Conservation (phyloP, 2,797 vertebrate genomes). For the Poecilia gillii region DNA sequence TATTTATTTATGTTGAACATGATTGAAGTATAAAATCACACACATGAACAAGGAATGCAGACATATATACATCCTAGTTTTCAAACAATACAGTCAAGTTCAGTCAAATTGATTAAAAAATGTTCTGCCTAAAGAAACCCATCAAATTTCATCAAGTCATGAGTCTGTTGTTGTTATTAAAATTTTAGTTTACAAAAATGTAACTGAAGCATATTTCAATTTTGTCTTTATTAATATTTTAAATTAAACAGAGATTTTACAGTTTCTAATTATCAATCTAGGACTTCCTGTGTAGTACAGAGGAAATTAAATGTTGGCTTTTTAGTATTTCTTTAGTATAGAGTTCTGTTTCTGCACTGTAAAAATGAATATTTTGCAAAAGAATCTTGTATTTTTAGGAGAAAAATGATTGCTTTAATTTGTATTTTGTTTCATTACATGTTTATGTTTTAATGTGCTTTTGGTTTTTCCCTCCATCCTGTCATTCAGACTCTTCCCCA, state of each 20-base stretch:
- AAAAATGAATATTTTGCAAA: not conserved
- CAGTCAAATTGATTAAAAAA: not conserved
- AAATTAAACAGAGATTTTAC: not conserved
- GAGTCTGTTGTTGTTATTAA: not conserved
- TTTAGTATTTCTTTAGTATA: not conserved
- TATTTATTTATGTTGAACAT: not conserved
- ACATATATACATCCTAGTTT: not conserved
- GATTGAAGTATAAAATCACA: not conserved
- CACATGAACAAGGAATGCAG: too few species aligned
- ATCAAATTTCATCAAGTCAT: not conserved
- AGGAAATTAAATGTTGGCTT: not conserved
- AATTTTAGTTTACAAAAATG: not conserved
- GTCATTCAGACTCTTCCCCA: conserved; percentile 85
- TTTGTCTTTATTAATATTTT: not conserved
- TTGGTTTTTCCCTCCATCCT: conserved; percentile 2
- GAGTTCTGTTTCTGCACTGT: not conserved
- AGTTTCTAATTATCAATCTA: not conserved
- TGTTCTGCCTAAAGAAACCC: not conserved
- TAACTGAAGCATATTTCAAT: not conserved
- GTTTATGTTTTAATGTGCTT: not conserved
- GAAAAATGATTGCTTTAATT: not conserved
- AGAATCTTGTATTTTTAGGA: not conserved
- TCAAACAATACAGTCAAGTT: not conserved
- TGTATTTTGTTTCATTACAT: not conserved
- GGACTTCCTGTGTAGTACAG: not conserved